Evolutionary conservation across 2,888 invertebrate species (phyloP), one percentile per base, ranked within the genome.

Genomic region (Limnephilus rhombicus): DNA sequence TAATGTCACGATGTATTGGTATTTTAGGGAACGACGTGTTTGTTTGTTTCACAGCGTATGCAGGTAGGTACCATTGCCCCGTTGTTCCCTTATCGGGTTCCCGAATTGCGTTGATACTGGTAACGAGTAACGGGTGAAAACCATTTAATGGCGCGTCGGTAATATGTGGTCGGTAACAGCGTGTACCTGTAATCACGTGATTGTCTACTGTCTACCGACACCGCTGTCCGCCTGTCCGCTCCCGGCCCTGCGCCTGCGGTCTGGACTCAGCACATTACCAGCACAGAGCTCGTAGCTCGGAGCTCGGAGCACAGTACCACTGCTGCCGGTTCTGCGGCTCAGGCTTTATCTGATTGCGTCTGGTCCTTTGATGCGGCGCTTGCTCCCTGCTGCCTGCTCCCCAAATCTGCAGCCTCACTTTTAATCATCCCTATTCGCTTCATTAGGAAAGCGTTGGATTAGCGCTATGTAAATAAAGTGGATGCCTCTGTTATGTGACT

Each of bases 341-440:
- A n/a, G 89, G 89, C 80, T 80, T 81, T 89, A 81, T 89, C 89
- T 41, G 53, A 68, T 68, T 31, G 68, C 68, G 87, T 15, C 34
- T 37, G 68, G 29, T 29, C 53, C 87, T 87, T 87, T 87, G 87
- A 87, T 87, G 87, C 24, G 68, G 86, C 49, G 53, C 7, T 53
- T 29, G 24, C 31, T n/a, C 34, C 5, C 13, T 53, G n/a, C 31
- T 45, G 53, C 29, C 86, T 1, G 86, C 4, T 18, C 68, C 15
- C 15, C 24, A 37, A 37, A 83, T 41, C 85, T 85, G 85, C 81
- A 82, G 81, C 18, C 24, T 24, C 89, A 80, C 89, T 81, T 89
- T 89, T 89, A 89, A 89, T 89, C 89, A 89, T 68, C n/a, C 41
- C 89, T 12, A 37, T 37, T 31, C 80, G 89, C 81, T 89, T 89